Evolutionary conservation across 1,140 invertebrate species (phyloP).

Genomic region (Apolygus lucorum): DNA sequence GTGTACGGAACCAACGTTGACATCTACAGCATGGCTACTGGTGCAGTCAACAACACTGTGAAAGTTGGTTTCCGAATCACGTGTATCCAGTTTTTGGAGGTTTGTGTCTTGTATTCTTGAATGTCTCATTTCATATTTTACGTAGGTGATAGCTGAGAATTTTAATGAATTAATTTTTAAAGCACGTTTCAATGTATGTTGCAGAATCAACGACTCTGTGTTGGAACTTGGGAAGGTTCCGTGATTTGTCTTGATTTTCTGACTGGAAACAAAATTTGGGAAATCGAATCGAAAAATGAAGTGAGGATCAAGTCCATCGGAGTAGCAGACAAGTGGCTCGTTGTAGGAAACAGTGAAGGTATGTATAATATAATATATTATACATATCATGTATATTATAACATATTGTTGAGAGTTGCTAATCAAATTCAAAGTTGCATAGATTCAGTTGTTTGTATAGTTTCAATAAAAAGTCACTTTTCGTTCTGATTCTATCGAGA

Average conservation of each 20-base stretch:
- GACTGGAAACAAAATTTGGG: slow-evolving; percentile 7
- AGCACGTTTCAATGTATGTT: background rate
- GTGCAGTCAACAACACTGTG: slow-evolving; percentile 47
- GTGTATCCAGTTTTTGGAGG: slow-evolving; percentile 27
- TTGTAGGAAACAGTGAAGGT: slow-evolving; percentile 18
- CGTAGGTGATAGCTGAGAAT: background rate
- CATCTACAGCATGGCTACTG: slow-evolving; percentile 66
- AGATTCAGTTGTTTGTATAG: no score
- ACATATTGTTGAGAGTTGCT: no score
- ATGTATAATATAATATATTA: no score
- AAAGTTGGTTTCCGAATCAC: slow-evolving; percentile 30
- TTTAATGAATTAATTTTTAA: no score
- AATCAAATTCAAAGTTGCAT: no score
- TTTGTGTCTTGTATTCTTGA: no score
- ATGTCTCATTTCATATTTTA: background rate
- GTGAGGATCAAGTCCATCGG: background rate
- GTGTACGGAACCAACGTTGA: slow-evolving; percentile 58
- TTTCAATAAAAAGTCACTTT: no score
- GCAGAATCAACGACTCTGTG: slow-evolving; percentile 10
- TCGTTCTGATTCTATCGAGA: no score
- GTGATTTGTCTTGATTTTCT: slow-evolving; percentile 3
- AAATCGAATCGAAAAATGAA: slow-evolving; percentile 8
- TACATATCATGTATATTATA: no score
- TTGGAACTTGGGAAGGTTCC: slow-evolving; percentile 11
- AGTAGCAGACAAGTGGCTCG: background rate